Percentiles rank a stretch among this genome's conserved stretches.
Conservation (phyloP, 92 coral and sea anemone genomes). For the Actinostola sp. region DNA sequence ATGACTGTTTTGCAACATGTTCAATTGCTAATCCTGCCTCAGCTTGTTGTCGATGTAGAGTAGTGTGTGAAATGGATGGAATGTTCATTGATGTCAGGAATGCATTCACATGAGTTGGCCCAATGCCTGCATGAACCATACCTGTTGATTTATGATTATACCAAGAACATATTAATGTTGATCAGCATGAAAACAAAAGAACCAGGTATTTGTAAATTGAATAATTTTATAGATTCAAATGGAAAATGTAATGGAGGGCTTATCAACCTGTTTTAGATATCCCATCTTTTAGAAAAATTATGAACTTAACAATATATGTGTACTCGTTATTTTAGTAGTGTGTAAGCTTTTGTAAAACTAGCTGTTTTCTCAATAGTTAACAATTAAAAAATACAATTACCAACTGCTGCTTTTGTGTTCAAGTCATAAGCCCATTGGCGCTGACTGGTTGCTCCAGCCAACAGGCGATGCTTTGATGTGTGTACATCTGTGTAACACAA, state of each 20-base stretch:
- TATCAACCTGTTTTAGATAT: no score
- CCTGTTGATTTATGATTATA: constrained; percentile 8
- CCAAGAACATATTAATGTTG: no score
- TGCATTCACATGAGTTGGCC: constrained; percentile 52
- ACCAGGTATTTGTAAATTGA: no score
- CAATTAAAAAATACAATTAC: constrained; percentile 20
- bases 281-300: no score
- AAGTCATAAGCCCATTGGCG: constrained; percentile 21
- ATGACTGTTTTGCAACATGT: no score
- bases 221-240: no score
- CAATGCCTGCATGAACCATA: constrained; percentile 59
- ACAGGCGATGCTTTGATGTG: background rate
- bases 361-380: no score
- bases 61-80: constrained; percentile 1
- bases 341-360: no score
- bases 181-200: no score
- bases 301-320: no score
- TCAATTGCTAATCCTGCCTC: constrained; percentile 15
- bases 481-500: constrained; percentile 13
- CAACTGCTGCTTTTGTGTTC: constrained; percentile 23
- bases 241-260: no score
- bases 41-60: background rate
- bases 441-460: constrained; percentile 10
- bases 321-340: no score
- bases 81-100: constrained; percentile 28